Evolutionary conservation across 2,888 invertebrate genomes (phyloP), one percentile per base, ranked within the genome.

Genomic region (Baronia brevicornis): DNA sequence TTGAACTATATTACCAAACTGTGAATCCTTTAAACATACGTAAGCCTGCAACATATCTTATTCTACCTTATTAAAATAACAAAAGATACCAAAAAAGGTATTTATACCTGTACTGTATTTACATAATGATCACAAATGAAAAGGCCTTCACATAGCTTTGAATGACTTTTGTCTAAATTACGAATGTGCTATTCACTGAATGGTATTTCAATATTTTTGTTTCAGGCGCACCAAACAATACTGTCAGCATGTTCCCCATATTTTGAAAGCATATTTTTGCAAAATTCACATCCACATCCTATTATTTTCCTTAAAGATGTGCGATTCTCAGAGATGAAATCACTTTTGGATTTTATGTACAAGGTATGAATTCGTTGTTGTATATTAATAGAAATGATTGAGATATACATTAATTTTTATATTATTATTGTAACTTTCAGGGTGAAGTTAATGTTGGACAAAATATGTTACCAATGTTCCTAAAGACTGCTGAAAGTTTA

Each of bases 251-350:
- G 95, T 85, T 95, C 95, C 85, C 95, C 95, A 47, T 96, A 95
- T 86, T 96, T 96, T 82, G 95, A 96, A 87, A 93, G 88, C 72
- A 91, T 95, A 86, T 94, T 95, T 84, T 88, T 94, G 64, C 92
- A 93, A 84, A 95, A 94, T 74, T 88, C 87, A 54, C 94, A 95
- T 85, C 94, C 94, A 62, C 95, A 95, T 85, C 95, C 94, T 40
- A 95, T 95, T 70, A 94, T 95, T 84, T 94, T 94, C 82, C 89
- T 95, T 67, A 94, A 94, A 89, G 95, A 95, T 90, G 94, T 95
- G 69, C 90, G 93, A 85, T 91, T 90, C 70, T 90, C 90, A 69
- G 94, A 95, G 85, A 94, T 95, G 88, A 93, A 93, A 79, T 94
- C 94, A 50, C 86, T 95, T 67, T 87, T 95, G 72, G 94, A 93